Evolutionary conservation across 2,797 vertebrate species (phyloP).

Genomic region (Mormyrus proboscirostris): DNA sequence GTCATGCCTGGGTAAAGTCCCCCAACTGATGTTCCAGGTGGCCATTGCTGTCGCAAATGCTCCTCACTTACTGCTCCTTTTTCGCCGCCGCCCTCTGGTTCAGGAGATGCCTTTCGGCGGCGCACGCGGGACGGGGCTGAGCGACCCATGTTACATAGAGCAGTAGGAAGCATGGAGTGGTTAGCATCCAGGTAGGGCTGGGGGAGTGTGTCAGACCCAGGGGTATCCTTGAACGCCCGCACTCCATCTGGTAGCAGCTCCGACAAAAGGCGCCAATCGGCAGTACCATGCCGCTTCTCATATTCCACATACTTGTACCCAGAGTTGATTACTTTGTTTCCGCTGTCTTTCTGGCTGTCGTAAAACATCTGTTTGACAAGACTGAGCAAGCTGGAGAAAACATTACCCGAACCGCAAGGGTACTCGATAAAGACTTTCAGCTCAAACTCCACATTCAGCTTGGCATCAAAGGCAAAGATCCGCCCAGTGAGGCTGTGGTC

Average conservation of each 20-base stretch:
- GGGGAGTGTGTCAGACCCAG: constrained; percentile 65
- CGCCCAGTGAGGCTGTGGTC: constrained; percentile 75
- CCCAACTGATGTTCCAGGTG: constrained; percentile 43
- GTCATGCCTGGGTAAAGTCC: constrained; percentile 60
- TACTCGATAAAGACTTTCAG: constrained; percentile 81
- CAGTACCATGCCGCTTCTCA: constrained; percentile 71
- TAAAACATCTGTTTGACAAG: constrained; percentile 82
- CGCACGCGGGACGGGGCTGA: constrained; percentile 49
- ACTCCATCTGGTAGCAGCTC: constrained; percentile 77
- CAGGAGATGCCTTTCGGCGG: constrained; percentile 59
- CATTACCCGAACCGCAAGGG: constrained; percentile 73
- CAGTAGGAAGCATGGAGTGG: constrained; percentile 52
- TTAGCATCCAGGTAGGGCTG: constrained; percentile 65
- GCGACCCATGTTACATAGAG: constrained; percentile 46
- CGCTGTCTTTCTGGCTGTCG: constrained; percentile 58
- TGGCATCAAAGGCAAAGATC: constrained; percentile 73
- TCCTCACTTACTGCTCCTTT: constrained; percentile 57
- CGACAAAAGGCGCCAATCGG: constrained; percentile 76
- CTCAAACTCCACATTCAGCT: constrained; percentile 68
- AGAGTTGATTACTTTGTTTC: constrained; percentile 76
- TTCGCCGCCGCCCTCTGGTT: constrained; percentile 59
- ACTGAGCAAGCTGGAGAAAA: constrained; percentile 70
- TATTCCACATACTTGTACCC: constrained; percentile 85
- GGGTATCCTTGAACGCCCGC: constrained; percentile 68
- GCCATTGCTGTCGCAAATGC: constrained; percentile 65